Evolutionary conservation across 2,888 invertebrate genomes (phyloP).

Genomic region (Erebia palarica): DNA sequence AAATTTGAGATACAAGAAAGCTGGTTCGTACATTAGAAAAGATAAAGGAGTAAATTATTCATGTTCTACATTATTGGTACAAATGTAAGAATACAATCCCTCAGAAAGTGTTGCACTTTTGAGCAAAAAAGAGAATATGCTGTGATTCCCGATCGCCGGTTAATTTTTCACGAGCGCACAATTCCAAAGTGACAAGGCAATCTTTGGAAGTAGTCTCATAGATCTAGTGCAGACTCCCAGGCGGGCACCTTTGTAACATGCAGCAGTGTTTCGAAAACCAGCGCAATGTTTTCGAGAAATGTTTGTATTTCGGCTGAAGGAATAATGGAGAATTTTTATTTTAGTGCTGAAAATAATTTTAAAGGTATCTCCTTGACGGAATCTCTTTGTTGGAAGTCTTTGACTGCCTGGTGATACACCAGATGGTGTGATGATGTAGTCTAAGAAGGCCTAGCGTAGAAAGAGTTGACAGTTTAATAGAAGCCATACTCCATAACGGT

Average conservation of each 20-base stretch:
- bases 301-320: slow-evolving; percentile 8
- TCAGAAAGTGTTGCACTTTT: slow-evolving; percentile 3
- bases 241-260: slow-evolving; percentile 34
- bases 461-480: too few relatives aligned
- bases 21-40: too few relatives aligned
- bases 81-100: background rate
- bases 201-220: slow-evolving; percentile 54
- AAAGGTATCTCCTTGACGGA: too few relatives aligned
- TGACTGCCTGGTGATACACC: too few relatives aligned
- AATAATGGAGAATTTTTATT: background rate
- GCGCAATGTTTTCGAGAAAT: slow-evolving; percentile 8
- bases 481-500: too few relatives aligned
- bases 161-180: slow-evolving; percentile 54
- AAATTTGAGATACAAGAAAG: too few relatives aligned
- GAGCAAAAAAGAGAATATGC: slow-evolving; percentile 5
- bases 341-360: background rate
- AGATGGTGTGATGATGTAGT: too few relatives aligned
- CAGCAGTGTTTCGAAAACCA: background rate
- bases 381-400: too few relatives aligned
- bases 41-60: too few relatives aligned
- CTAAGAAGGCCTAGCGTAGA: too few relatives aligned
- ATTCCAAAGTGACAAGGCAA: slow-evolving; percentile 55
- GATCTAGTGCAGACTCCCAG: slow-evolving; percentile 45
- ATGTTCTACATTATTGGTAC: background rate
- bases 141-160: slow-evolving; percentile 37